These are phyloP conservation scores for Tinea semifulvella DNA, from an alignment of 2,888 invertebrate species.

Conservation along the genomic window DNA sequence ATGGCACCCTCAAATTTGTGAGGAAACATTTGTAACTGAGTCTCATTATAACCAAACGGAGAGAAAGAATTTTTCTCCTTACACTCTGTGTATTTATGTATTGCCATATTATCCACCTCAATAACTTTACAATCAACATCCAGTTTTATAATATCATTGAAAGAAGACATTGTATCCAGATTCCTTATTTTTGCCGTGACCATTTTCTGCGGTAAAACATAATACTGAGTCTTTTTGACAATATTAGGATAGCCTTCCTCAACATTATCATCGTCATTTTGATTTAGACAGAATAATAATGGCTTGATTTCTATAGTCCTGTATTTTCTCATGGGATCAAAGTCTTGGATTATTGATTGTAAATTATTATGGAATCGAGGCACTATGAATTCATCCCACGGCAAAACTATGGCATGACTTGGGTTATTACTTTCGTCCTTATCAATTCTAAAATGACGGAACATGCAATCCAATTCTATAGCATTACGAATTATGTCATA, in stretches of 20 bases:
- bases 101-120: constrained; percentile 42
- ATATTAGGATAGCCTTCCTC: constrained; percentile 49
- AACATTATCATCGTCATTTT: constrained; percentile 50
- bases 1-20: constrained; percentile 63
- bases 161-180: constrained; percentile 49
- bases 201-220: constrained; percentile 33
- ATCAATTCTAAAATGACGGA: constrained; percentile 66
- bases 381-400: constrained; percentile 74
- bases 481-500: constrained; percentile 56
- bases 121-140: constrained; percentile 33
- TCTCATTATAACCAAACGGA: constrained; percentile 45
- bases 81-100: constrained; percentile 58
- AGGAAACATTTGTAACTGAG: constrained; percentile 54
- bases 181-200: constrained; percentile 42
- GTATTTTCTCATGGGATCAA: constrained; percentile 49
- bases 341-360: constrained; percentile 60
- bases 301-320: constrained; percentile 39
- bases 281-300: constrained; percentile 52
- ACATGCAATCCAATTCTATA: constrained; percentile 72
- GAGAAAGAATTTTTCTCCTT: constrained; percentile 44
- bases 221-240: constrained; percentile 57
- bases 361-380: constrained; percentile 66
- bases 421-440: constrained; percentile 55
- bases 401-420: constrained; percentile 62
- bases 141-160: constrained; percentile 48